Conservation (phyloP, 2,113 vertebrate genomes). For the Lepidothrix coronata region DNA sequence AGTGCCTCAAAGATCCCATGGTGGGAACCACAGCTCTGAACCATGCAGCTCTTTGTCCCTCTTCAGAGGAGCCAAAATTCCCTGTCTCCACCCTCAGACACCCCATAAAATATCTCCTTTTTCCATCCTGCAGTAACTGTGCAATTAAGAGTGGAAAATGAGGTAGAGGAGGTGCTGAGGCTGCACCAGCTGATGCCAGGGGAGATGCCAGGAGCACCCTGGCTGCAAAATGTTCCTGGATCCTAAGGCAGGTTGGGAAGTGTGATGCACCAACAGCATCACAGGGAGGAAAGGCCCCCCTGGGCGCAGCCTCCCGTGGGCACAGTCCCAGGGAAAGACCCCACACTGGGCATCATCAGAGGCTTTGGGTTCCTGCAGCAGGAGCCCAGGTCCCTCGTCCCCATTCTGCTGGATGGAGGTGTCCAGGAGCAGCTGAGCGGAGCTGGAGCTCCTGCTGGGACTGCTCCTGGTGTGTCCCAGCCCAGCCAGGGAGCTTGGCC, state of each 20-base stretch:
- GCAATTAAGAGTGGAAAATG: background rate
- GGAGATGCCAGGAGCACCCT: background rate
- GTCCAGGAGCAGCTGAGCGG: accelerated
- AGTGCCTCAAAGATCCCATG: background rate
- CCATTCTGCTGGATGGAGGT: accelerated
- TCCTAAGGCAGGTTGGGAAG: background rate
- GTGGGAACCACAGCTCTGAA: background rate
- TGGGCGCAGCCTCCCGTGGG: background rate
- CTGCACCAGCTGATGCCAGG: background rate
- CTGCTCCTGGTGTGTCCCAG: background rate
- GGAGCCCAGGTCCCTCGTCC: background rate
- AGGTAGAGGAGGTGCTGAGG: background rate
- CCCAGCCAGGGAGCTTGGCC: accelerated
- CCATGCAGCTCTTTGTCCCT: background rate
- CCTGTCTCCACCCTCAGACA: background rate
- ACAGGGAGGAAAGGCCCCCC: background rate
- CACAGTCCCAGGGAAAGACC: background rate
- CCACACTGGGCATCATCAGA: background rate
- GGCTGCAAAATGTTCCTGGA: background rate
- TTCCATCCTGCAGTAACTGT: background rate
- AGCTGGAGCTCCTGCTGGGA: background rate
- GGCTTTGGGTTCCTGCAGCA: no score
- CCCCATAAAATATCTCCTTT: background rate
- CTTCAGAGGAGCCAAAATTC: background rate
- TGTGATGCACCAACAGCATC: background rate